phyloP scores from a whole-genome alignment of 2,888 invertebrate genomes.

The Spisula solida region DNA sequence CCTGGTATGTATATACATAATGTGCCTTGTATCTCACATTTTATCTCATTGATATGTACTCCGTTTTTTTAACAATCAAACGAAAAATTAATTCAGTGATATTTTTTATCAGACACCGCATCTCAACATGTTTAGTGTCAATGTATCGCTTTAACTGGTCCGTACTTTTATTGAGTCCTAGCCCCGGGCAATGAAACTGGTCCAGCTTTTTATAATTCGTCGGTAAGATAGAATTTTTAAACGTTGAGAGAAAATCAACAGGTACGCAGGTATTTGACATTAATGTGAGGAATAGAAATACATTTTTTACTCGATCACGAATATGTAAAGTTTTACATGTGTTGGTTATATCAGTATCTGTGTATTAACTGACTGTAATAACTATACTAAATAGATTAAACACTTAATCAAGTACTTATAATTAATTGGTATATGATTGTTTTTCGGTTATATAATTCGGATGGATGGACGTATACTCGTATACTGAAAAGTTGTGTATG shows the following conservation, averaged over 20 bases:
- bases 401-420: background rate
- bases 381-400: background rate
- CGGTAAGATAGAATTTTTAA: background rate
- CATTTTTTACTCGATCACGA: no score
- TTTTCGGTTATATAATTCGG: background rate
- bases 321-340: no score
- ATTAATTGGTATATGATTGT: background rate
- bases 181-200: slow-evolving; percentile 29
- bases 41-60: background rate
- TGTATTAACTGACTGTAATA: no score
- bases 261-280: background rate
- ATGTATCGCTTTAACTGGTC: slow-evolving; percentile 34
- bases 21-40: background rate
- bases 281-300: background rate
- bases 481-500: background rate
- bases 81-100: slow-evolving; percentile 15
- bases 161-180: slow-evolving; percentile 30
- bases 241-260: slow-evolving; percentile 2
- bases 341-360: no score
- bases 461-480: background rate
- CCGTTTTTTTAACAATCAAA: slow-evolving; percentile 8
- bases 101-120: background rate
- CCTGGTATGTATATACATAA: background rate
- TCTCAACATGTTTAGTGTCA: slow-evolving; percentile 3
- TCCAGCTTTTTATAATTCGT: slow-evolving; percentile 20